A percentile compares a stretch with the other conserved stretches of the same genome.
These are phyloP conservation scores for Centropus unirufus DNA, from an alignment of 2,113 vertebrate genomes.

Conservation along the genomic window DNA sequence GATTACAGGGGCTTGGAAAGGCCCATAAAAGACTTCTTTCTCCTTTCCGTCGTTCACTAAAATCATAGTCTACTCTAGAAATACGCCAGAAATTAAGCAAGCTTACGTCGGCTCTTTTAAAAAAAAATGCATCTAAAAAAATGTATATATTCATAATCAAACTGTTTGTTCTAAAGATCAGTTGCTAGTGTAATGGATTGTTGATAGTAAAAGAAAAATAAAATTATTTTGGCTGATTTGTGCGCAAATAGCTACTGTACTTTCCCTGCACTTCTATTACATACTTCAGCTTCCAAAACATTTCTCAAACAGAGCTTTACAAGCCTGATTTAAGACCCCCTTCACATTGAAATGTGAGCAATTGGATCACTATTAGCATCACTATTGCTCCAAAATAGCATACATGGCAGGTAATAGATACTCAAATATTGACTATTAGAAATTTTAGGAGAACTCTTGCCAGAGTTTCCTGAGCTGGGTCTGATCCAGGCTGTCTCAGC, in stretches of 20 bases:
- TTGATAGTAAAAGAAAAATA: not conserved
- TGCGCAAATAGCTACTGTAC: not conserved
- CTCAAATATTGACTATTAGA: not conserved
- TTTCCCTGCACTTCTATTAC: not conserved
- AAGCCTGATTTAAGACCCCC: not conserved
- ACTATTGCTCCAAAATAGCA: not conserved
- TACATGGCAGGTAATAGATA: not conserved
- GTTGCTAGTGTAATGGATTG: not conserved
- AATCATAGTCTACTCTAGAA: not conserved
- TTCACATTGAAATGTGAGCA: not conserved
- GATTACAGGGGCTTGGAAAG: not conserved
- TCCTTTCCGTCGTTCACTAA: not conserved
- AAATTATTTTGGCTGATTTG: not conserved
- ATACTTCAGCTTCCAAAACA: not conserved
- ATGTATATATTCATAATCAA: not conserved
- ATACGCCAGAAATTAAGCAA: not conserved
- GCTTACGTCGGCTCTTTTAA: not conserved
- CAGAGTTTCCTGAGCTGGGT: not conserved
- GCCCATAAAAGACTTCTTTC: not conserved
- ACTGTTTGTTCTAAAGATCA: not conserved
- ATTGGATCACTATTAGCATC: not conserved
- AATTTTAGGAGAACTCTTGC: not conserved
- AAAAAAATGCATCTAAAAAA: not conserved
- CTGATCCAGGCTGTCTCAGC: not conserved
- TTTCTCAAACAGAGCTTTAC: not conserved